A percentile compares a stretch with the other conserved stretches of the same genome.
phyloP scores from a whole-genome alignment of 2,797 vertebrate genomes.

The Ispidina lecontei region DNA sequence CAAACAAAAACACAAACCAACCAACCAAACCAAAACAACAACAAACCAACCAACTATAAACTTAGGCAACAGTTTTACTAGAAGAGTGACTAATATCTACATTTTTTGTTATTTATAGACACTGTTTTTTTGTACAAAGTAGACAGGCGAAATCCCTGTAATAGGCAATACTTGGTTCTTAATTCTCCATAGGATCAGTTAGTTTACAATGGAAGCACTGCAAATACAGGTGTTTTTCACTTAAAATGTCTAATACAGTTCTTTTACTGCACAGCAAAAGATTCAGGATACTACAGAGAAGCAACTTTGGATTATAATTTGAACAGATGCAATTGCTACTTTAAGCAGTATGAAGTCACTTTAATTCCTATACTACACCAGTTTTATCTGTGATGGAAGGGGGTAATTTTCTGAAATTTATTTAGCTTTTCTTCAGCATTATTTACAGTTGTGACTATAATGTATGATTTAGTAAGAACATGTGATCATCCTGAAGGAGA shows the following conservation, averaged over 20 bases:
- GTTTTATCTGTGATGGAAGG: slow-evolving; percentile 8
- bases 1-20: no score
- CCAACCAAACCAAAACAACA: no score
- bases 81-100: not conserved
- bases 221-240: not conserved
- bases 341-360: slow-evolving; percentile 21
- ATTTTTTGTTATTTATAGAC: not conserved
- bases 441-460: slow-evolving; percentile 2
- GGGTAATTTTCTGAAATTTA: slow-evolving; percentile 25
- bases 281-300: slow-evolving; percentile 1
- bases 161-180: not conserved
- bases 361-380: not conserved
- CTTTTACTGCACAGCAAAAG: not conserved
- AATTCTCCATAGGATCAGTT: not conserved
- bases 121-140: not conserved
- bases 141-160: not conserved
- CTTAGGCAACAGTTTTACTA: not conserved
- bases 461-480: not conserved
- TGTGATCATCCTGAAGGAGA: not conserved
- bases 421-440: slow-evolving; percentile 18
- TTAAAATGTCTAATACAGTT: not conserved
- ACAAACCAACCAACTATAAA: not conserved
- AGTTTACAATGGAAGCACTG: not conserved
- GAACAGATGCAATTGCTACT: slow-evolving; percentile 42
- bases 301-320: slow-evolving; percentile 20